These are phyloP conservation scores for Zaprionus gabonicus DNA, from an alignment of 1,140 invertebrate species.

Conservation along the genomic window DNA sequence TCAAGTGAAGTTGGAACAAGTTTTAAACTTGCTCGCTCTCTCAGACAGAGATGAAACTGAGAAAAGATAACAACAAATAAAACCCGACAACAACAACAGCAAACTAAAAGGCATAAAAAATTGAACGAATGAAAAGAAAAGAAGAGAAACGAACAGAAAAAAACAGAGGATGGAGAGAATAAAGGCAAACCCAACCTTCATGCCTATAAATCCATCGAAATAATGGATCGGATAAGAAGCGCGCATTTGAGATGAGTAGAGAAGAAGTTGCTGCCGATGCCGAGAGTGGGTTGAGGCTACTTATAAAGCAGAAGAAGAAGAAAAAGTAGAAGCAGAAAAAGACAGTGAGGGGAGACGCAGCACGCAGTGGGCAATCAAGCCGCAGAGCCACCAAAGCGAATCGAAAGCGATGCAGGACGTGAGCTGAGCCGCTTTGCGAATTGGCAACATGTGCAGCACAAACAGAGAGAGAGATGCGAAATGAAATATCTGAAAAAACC, in stretches of 20 bases:
- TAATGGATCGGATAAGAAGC: constrained; percentile 79
- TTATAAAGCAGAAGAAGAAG: constrained; percentile 20
- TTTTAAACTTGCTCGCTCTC: constrained; percentile 1
- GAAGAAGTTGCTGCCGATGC: constrained; percentile 31
- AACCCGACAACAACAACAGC: constrained; percentile 21
- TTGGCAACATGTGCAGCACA: constrained; percentile 54
- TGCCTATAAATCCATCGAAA: constrained; percentile 74
- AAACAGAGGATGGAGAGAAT: constrained; percentile 7
- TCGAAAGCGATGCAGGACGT: constrained; percentile 16
- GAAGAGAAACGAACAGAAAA: constrained; percentile 12
- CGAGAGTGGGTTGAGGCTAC: constrained; percentile 44
- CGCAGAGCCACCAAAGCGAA: constrained; percentile 55
- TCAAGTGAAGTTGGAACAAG: constrained; percentile 9
- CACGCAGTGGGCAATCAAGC: constrained; percentile 40
- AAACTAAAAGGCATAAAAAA: constrained; percentile 59
- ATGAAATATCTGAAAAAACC: constrained; percentile 37
- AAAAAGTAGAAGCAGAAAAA: neutral
- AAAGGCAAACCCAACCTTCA: constrained; percentile 50
- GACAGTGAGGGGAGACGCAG: neutral
- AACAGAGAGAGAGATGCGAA: constrained; percentile 6
- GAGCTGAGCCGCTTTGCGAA: neutral
- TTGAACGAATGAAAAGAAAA: constrained; percentile 41
- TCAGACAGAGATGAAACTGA: constrained; percentile 9
- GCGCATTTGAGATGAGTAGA: constrained; percentile 63
- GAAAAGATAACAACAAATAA: constrained; percentile 47